A percentile compares a stretch with the other conserved stretches of the same genome.
Conservation (phyloP, 2,113 vertebrate species). For the Cricetomys ansorgei region DNA sequence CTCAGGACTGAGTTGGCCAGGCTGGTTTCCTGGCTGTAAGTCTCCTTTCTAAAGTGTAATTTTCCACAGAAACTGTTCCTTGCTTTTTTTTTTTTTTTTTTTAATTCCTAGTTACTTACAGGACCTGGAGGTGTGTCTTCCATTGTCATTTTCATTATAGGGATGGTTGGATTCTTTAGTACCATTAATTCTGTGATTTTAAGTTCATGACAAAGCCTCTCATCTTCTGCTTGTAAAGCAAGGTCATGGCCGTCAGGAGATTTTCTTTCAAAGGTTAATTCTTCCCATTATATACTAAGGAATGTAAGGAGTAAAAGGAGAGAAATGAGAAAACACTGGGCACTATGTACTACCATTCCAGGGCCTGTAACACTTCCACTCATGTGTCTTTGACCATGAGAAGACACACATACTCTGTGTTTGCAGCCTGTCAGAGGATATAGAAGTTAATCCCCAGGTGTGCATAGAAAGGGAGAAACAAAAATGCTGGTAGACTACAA, state of each 20-base stretch:
- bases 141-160: background rate
- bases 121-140: background rate
- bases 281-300: background rate
- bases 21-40: background rate
- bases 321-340: background rate
- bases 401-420: background rate
- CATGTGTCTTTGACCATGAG: background rate
- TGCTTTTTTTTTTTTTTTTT: background rate
- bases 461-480: background rate
- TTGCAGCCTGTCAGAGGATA: background rate
- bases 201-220: background rate
- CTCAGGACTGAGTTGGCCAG: background rate
- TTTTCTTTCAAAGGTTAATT: background rate
- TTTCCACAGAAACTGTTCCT: background rate
- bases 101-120: background rate
- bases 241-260: background rate
- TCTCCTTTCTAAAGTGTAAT: background rate
- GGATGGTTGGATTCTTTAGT: background rate
- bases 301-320: background rate
- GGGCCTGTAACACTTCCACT: background rate
- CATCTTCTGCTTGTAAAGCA: background rate
- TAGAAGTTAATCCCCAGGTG: background rate
- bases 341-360: background rate
- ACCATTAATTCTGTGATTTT: background rate
- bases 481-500: background rate